These are phyloP conservation scores for Climacteris rufus DNA, from an alignment of 2,113 vertebrate species.

Conservation along the genomic window DNA sequence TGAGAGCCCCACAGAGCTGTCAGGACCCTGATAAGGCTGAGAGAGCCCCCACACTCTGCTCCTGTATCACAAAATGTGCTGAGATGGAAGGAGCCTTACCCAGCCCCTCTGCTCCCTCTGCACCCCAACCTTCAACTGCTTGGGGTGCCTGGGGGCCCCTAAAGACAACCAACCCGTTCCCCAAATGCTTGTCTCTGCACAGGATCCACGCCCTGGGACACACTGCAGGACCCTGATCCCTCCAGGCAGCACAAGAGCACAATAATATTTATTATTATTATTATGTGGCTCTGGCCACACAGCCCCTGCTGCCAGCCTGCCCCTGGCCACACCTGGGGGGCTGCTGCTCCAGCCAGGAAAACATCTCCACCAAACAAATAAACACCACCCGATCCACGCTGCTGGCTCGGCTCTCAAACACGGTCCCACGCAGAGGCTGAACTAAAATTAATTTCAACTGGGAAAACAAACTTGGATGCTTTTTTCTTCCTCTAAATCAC, in stretches of 20 bases:
- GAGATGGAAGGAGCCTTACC: background rate
- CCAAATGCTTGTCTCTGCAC: background rate
- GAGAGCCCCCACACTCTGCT: background rate
- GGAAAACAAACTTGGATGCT: background rate
- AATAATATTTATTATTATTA: constrained; percentile 42
- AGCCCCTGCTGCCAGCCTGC: background rate
- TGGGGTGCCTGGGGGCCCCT: background rate
- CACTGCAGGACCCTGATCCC: rapidly evolving
- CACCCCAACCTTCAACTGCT: background rate
- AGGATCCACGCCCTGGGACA: background rate
- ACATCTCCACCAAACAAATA: constrained; percentile 11
- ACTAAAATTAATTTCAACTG: background rate
- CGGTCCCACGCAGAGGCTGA: constrained; percentile 1
- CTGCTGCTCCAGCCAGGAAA: constrained; percentile 25
- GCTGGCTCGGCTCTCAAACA: background rate
- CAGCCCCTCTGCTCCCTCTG: background rate
- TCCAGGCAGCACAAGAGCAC: background rate
- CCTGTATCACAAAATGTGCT: background rate
- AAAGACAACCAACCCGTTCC: background rate
- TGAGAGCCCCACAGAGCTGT: background rate
- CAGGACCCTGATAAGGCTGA: background rate
- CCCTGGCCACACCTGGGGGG: background rate
- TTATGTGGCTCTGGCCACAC: background rate
- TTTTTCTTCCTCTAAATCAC: background rate
- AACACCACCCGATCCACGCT: background rate